Evolutionary conservation across 30 jellyfish, hydroid and myxozoan genomes (phyloP), one percentile per base, ranked within the genome.

Genomic region (Hydractinia symbiolongicarpus): DNA sequence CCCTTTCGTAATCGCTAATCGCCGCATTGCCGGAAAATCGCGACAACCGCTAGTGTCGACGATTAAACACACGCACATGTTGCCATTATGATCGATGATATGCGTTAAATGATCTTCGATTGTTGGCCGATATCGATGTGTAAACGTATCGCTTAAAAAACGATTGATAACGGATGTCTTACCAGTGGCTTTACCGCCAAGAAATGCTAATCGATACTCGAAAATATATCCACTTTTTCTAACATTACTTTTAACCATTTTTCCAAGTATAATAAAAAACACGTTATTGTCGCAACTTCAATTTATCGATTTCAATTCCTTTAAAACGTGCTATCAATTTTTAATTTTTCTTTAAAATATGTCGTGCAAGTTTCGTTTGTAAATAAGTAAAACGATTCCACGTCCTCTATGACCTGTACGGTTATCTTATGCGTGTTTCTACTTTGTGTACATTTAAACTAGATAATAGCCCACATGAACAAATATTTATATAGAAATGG

Each of bases 1-100:
- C 5, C 96, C 98, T 79, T 91, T 91, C 9, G 96, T 86, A 30
- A 91, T 91, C 54, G 96, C 88, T 86, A 94, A 85, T 50, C 87
- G 86, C 83, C 87, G 83, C 98, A 91, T 91, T 15, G 98, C 98
- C 44, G 98, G 98, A 30, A 91, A 91, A 78, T 91, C 98, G 69
- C 81, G 72, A 7, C 95, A 81, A 19, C 98, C 98, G 61, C 91
- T 83, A 4, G 98, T 91, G 82, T 91, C 98, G 19, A 86, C 88
- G 21, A 91, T 76, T 14, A 91, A 68, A 76, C 98, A 91, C 17
- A 91, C 98, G 64, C 98, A 91, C 67, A 91, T 91, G 9, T 85
- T 76, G 62, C 96, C 96, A 50, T 81, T 73, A 19, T 86, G 90
- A 64, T 83, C 96, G 17, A 91, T 87, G 49, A 87, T 89, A 68